These are phyloP conservation scores for Takifugu flavidus DNA, from an alignment of 2,113 vertebrate genomes.

Conservation along the genomic window DNA sequence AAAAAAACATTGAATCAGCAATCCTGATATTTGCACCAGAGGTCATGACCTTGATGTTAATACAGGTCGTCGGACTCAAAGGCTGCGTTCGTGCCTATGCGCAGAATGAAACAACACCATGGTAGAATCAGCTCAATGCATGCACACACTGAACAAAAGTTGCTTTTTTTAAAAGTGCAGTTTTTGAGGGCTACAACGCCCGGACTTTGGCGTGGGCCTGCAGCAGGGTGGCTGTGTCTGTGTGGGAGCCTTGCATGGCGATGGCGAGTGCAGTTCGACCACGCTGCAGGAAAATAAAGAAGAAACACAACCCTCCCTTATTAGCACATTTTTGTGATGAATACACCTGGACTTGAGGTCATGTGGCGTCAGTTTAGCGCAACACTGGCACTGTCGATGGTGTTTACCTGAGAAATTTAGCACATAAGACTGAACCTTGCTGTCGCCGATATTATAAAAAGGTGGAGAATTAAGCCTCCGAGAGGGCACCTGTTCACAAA, in stretches of 20 bases:
- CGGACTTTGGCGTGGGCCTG: constrained; percentile 73
- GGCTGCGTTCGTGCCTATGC: too few relatives aligned
- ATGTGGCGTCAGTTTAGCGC: too few relatives aligned
- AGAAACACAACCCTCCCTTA: neutral
- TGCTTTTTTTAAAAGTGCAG: neutral
- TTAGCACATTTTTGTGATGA: too few relatives aligned
- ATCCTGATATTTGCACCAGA: neutral
- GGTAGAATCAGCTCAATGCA: constrained; percentile 3
- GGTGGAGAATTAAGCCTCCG: neutral
- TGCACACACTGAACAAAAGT: constrained; percentile 5
- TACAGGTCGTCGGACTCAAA: too few relatives aligned
- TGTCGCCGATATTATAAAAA: too few relatives aligned
- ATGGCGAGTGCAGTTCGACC: constrained; percentile 86
- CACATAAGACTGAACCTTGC: too few relatives aligned
- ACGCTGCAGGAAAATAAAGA: constrained; percentile 66
- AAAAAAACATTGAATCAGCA: constrained; percentile 7
- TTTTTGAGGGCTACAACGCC: constrained; percentile 23
- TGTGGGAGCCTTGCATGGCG: constrained; percentile 74
- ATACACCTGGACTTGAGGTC: too few relatives aligned
- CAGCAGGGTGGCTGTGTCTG: constrained; percentile 83
- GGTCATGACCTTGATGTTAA: too few relatives aligned
- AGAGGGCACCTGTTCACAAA: constrained; percentile 1
- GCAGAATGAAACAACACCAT: neutral
- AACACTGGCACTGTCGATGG: too few relatives aligned
- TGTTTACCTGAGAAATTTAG: too few relatives aligned